A percentile compares a stretch with the other conserved stretches of the same genome.
phyloP scores from a whole-genome alignment of 1,140 invertebrate genomes.

The Drosophila murphyi region DNA sequence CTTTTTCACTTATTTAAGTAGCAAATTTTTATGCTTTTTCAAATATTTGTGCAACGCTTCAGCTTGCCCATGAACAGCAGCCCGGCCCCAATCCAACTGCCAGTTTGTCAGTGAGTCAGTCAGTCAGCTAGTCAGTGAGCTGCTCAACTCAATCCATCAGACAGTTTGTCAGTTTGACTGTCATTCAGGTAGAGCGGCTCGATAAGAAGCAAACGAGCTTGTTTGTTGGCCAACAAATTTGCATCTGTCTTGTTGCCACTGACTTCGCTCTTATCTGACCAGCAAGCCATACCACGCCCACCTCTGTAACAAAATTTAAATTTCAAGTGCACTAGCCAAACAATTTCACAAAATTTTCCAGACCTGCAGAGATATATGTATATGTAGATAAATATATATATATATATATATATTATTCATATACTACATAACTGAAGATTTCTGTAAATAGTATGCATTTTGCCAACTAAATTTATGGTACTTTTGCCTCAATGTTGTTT shows the following conservation, averaged over 20 bases:
- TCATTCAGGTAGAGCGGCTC: constrained; percentile 41
- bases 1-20: constrained; percentile 78
- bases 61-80: constrained; percentile 27
- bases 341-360: constrained; percentile 71
- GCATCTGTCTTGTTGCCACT: constrained; percentile 60
- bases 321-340: constrained; percentile 75
- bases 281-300: not conserved
- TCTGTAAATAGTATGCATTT: constrained; percentile 53
- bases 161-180: constrained; percentile 49
- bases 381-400: constrained; percentile 13
- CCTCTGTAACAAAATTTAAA: constrained; percentile 68
- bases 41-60: constrained; percentile 81
- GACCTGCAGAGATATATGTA: constrained; percentile 46
- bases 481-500: constrained; percentile 28
- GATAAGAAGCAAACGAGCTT: constrained; percentile 71
- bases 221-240: constrained; percentile 58
- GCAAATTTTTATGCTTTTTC: constrained; percentile 72
- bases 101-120: constrained; percentile 15
- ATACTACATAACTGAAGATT: constrained; percentile 1
- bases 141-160: constrained; percentile 16
- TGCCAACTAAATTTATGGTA: constrained; percentile 68
- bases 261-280: constrained; percentile 25
- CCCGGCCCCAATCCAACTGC: constrained; percentile 1
- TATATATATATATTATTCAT: not conserved
- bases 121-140: not conserved